phyloP scores from a whole-genome alignment of 2,113 vertebrate genomes.

The Myodes glareolus region DNA sequence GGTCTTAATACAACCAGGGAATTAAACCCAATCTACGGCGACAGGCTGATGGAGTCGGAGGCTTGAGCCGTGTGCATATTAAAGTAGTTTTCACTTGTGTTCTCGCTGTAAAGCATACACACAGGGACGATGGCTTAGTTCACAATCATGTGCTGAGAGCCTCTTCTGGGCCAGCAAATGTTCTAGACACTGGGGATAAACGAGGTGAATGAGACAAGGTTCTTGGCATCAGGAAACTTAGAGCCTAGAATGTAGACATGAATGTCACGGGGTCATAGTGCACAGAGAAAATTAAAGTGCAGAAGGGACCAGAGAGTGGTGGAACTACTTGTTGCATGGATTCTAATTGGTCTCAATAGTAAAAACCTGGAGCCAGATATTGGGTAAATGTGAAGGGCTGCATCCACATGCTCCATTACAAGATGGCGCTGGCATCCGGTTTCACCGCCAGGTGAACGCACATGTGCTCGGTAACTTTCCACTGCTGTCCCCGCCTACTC shows the following conservation, averaged over 20 bases:
- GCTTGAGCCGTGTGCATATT: neutral
- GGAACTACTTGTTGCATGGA: neutral
- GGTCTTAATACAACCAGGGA: neutral
- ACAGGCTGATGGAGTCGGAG: neutral
- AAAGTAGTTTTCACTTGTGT: neutral
- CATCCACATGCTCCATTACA: too few species aligned
- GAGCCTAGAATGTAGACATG: neutral
- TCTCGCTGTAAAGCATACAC: neutral
- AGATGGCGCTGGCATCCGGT: too few species aligned
- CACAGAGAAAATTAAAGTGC: neutral
- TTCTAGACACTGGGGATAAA: neutral
- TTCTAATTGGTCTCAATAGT: too few species aligned
- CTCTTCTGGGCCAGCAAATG: neutral
- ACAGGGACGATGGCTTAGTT: neutral
- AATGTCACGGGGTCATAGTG: neutral
- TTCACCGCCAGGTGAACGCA: too few species aligned
- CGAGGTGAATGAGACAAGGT: neutral
- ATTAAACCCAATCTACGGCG: slow-evolving; percentile 19
- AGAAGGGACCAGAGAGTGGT: neutral
- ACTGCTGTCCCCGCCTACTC: too few species aligned
- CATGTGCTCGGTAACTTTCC: too few species aligned
- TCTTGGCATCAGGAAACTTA: neutral
- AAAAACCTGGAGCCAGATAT: too few species aligned
- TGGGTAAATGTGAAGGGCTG: too few species aligned
- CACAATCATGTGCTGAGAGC: neutral